Evolutionary conservation across 2,888 invertebrate species (phyloP), one percentile per base, ranked within the genome.

Genomic region (Andrena minutula): DNA sequence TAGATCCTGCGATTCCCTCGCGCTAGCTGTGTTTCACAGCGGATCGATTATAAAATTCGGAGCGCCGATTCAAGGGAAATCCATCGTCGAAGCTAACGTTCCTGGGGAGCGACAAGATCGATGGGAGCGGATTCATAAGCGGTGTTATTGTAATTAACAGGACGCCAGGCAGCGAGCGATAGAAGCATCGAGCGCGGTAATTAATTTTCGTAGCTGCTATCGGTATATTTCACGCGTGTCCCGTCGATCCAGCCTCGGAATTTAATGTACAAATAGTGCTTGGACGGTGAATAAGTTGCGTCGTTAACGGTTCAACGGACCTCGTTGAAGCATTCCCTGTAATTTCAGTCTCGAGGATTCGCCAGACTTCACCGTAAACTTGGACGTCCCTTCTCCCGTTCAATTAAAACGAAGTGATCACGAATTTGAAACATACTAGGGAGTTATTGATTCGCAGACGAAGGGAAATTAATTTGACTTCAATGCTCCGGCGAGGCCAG

Each of bases 111-210:
- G 70, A 30, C 73, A 51, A 71, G 81, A 80, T 80, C 68, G 80
- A 80, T 80, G 35, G 47, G 58, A 64, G 73, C 53, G 64, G 60
- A 82, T 81, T 82, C 69, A 74, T 82, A 81, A 56, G 35, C 74
- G 69, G 70, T 81, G 81, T 82, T 82, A 82, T 74, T 75, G 65
- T 82, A 82, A 82, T 82, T 82, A 82, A 71, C 75, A 53, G 56
- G 66, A 51, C 41, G 30, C 23, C 66, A n/a, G 49, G 7, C 61
- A 20, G 58, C 16, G n/a, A 20, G 47, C 30, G 60, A 63, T 35
- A 64, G 75, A 51, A 28, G 35, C 71, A 47, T 53, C 69, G 70
- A 82, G 28, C 70, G 61, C 7, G 41, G 75, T 82, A 82, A 82
- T 82, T 75, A 82, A 75, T 82, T 82, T 75, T 75, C 69, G 70